Evolutionary conservation across 2,888 invertebrate genomes (phyloP), one percentile per base, ranked within the genome.

Genomic region (Chrysolina americana): DNA sequence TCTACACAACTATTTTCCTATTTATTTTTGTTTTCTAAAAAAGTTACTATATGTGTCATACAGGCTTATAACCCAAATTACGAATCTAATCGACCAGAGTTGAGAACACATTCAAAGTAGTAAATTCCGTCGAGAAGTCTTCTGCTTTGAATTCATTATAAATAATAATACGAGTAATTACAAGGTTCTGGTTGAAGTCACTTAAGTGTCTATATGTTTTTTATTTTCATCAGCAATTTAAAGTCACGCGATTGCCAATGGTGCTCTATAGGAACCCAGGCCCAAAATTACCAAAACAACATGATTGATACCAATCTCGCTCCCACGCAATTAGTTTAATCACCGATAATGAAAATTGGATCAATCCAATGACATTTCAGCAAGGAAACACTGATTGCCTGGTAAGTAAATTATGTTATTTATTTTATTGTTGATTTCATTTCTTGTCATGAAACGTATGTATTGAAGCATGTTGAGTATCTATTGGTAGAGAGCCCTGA

Each of bases 261-360:
- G 71, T 71, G 71, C 59, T 62, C 23, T 65, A 71, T 59, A 41
- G 71, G 59, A 36, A 21, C 71, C 71, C 59, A 65, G 47, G 66
- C 59, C 71, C 59, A 47, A 62, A 71, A 71, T 71, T 71, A 71
- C 44, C 48, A 44, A 71, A 71, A 19, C 66, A 36, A 47, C 65
- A 66, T 66, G 71, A 66, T 66, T 66, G 65, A 17, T 17, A 69
- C 62, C 41, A 28, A 62, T 21, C 62, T 44, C 41, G 71, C 71
- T 71, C 71, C 71, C 71, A 71, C 71, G 71, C 71, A 71, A 71
- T 71, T 71, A 71, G 62, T 71, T 66, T 71, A 71, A 71, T 71
- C 65, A 56, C 71, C 23, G 23, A 13, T 56, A 21, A 56, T 56
- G 23, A 56, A 56, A 56, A 48, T 48, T 48, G 48, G 17, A 48